Conservation (phyloP, 2,113 vertebrate genomes). For the Esox niger region DNA sequence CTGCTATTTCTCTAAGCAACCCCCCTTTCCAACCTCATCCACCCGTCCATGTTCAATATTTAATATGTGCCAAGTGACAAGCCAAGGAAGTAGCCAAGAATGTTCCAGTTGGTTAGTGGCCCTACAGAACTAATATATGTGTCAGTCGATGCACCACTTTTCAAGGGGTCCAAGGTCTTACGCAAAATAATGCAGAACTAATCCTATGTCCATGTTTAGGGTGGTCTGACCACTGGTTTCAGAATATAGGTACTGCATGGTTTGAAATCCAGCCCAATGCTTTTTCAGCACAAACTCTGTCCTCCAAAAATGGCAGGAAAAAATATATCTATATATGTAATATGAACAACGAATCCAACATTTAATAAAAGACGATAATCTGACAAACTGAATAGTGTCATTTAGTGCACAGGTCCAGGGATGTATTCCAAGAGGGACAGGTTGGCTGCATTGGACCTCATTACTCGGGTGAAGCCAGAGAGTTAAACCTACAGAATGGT, state of each 20-base stretch:
- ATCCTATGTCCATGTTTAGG: constrained; percentile 51
- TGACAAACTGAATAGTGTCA: constrained; percentile 59
- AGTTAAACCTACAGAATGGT: constrained; percentile 24
- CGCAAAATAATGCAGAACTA: constrained; percentile 27
- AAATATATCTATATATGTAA: no score
- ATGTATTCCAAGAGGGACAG: constrained; percentile 26
- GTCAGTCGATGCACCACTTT: constrained; percentile 50
- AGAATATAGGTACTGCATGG: no score
- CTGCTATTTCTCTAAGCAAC: not conserved
- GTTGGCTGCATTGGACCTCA: constrained; percentile 32
- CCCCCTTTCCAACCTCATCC: constrained; percentile 37
- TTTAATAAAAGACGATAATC: no score
- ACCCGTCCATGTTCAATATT: constrained; percentile 40
- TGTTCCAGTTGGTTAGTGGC: constrained; percentile 59
- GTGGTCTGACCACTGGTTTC: no score
- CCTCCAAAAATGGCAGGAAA: no score
- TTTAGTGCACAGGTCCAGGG: constrained; percentile 37
- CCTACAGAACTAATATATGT: constrained; percentile 54
- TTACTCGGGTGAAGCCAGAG: constrained; percentile 32
- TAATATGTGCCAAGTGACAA: constrained; percentile 69
- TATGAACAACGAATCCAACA: no score
- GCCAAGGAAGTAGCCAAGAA: constrained; percentile 61
- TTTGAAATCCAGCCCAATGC: no score
- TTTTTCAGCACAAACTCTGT: no score
- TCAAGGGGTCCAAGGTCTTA: constrained; percentile 26